These are phyloP conservation scores for Lithobates sylvaticus DNA, from an alignment of 2,797 vertebrate genomes.

Conservation along the genomic window DNA sequence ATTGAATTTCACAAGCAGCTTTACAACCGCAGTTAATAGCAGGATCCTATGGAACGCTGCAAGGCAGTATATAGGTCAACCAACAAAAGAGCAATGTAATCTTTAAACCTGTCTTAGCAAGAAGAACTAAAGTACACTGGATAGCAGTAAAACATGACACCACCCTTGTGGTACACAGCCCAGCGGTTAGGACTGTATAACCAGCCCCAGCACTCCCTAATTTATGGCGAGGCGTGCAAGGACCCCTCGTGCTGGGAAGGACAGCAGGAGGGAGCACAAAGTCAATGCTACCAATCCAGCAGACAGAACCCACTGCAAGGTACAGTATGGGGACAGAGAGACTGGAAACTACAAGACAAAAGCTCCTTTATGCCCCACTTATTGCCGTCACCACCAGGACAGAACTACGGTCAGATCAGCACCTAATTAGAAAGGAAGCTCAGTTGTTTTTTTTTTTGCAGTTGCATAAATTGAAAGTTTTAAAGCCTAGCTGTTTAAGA, in stretches of 20 bases:
- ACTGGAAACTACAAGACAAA: too few relatives aligned
- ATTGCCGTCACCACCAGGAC: too few relatives aligned
- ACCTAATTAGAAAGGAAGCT: too few relatives aligned
- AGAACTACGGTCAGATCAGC: too few relatives aligned
- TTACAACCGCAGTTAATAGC: background rate
- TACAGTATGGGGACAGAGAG: too few relatives aligned
- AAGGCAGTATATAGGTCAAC: background rate
- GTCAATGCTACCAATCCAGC: background rate
- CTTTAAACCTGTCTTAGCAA: background rate
- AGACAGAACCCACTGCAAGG: too few relatives aligned
- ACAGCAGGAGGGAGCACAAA: constrained; percentile 22
- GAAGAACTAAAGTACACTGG: background rate
- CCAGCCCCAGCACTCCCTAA: background rate
- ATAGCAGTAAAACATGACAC: constrained; percentile 2
- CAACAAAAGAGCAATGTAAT: background rate
- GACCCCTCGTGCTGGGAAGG: constrained; percentile 26
- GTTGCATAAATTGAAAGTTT: too few relatives aligned
- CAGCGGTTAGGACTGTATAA: background rate
- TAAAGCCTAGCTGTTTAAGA: too few relatives aligned
- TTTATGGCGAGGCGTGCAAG: constrained; percentile 15
- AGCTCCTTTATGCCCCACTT: too few relatives aligned
- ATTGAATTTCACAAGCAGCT: background rate
- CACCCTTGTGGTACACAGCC: constrained; percentile 14
- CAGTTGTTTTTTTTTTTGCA: too few relatives aligned
- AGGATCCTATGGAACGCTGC: background rate